Percentiles rank a stretch among this genome's conserved stretches.
phyloP scores from a whole-genome alignment of 2,797 vertebrate genomes.

The Trachops cirrhosus region DNA sequence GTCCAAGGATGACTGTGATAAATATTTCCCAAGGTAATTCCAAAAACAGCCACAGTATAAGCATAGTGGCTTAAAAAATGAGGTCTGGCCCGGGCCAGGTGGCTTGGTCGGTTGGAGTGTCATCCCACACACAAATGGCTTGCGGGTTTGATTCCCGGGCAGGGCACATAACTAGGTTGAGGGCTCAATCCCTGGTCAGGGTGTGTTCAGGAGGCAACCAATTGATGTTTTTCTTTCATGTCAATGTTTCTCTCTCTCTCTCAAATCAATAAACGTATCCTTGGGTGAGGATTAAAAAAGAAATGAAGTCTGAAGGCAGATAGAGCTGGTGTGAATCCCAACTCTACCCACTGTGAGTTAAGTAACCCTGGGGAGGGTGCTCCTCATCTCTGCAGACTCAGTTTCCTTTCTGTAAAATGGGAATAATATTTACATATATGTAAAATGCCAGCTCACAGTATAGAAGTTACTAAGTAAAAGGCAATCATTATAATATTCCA shows the following conservation, averaged over 20 bases:
- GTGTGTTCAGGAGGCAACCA: neutral
- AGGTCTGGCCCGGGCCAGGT: neutral
- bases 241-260: neutral
- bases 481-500: neutral
- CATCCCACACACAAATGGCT: neutral
- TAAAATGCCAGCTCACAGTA: neutral
- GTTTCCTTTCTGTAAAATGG: constrained; percentile 31
- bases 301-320: neutral
- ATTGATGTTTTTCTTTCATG: neutral
- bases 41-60: constrained; percentile 23
- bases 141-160: neutral
- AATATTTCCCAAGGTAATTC: constrained; percentile 55
- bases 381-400: neutral
- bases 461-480: neutral
- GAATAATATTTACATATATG: neutral
- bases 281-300: neutral
- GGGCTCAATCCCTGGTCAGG: neutral
- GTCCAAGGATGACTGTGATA: constrained; percentile 31
- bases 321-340: neutral
- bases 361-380: neutral
- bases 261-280: neutral
- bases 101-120: neutral
- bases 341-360: neutral
- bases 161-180: neutral
- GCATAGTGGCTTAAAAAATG: neutral